Base-by-base conservation (phyloP, 1,140 invertebrate species). In the Lerema accius region DNA sequence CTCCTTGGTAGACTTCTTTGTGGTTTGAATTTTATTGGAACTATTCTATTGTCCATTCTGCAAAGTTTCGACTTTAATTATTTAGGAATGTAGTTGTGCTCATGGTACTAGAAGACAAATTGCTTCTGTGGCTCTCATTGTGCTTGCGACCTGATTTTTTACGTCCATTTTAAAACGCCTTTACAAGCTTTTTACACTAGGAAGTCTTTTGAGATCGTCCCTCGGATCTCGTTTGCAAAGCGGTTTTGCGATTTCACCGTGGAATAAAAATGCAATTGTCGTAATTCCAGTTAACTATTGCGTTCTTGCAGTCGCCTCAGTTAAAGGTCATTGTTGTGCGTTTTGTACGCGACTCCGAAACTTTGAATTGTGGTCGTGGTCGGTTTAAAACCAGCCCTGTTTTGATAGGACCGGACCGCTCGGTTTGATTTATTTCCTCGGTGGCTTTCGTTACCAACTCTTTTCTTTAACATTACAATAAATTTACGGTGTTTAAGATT, bases 61-160 rank as follows among this genome's bases (percentile, higher is more conserved):
- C 11, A 48, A 39, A 48, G 28, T 48, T 59, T 26, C 17, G 11
- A 37, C 43, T 11, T 48, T 59, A 59, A 48, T 59, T 59, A 59
- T 48, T 37, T 37, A 39, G 42, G 11, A 59, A 59, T 59, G 32
- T 39, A 32, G 17, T 35, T 48, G 28, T 59, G 56, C 43, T 48
- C 43, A 39, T 48, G 19, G n/a, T 23, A 39, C 43, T 46, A 39
- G 43, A 48, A 59, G 56, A 48, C 56, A 59, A 59, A 59, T 59
- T 59, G 42, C 56, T 59, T 59, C 43, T 59, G 56, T 14, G 56
- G 43, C 43, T 48, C 56, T 59, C 17, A 59, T 59, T 59, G 43
- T 59, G 56, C 56, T 39, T 48, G 56, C 56, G 56, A 48, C 56
- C 56, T 59, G 56, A 59, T 48, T 59, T 58, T 49, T 59, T 48